Evolutionary conservation across 1,140 invertebrate genomes (phyloP).

Genomic region (Drosophila bocki): DNA sequence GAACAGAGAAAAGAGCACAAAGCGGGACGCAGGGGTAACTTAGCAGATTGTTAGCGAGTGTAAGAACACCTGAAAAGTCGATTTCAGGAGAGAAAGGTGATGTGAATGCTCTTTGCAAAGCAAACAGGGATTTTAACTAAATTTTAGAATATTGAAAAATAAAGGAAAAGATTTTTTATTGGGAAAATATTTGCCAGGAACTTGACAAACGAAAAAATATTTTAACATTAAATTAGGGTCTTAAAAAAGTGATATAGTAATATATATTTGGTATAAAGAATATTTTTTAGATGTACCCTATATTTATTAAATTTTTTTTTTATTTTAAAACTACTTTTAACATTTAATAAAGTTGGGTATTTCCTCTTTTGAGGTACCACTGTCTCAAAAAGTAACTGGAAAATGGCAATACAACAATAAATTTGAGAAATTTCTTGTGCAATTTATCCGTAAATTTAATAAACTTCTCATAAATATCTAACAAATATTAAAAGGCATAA

Average conservation of each 20-base stretch:
- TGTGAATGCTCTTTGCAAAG: constrained; percentile 14
- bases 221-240: neutral
- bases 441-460: constrained; percentile 5
- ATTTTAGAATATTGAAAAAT: neutral
- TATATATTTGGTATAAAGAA: no score
- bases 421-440: no score
- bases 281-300: no score
- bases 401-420: neutral
- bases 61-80: constrained; percentile 50
- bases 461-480: constrained; percentile 1
- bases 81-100: constrained; percentile 10
- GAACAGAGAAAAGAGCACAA: constrained; percentile 10
- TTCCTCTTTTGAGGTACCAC: neutral
- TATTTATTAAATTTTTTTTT: neutral
- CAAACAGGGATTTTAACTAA: neutral
- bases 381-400: neutral
- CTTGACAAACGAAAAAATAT: neutral
- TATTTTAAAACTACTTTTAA: neutral
- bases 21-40: constrained; percentile 30
- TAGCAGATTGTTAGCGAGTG: constrained; percentile 71
- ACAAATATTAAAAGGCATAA: neutral
- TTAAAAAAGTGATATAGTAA: neutral
- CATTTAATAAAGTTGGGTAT: neutral
- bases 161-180: neutral
- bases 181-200: neutral